Percentiles rank a stretch among this genome's conserved stretches.
phyloP scores from a whole-genome alignment of 2,888 invertebrate species.

The Arrhopalites spinosus region DNA sequence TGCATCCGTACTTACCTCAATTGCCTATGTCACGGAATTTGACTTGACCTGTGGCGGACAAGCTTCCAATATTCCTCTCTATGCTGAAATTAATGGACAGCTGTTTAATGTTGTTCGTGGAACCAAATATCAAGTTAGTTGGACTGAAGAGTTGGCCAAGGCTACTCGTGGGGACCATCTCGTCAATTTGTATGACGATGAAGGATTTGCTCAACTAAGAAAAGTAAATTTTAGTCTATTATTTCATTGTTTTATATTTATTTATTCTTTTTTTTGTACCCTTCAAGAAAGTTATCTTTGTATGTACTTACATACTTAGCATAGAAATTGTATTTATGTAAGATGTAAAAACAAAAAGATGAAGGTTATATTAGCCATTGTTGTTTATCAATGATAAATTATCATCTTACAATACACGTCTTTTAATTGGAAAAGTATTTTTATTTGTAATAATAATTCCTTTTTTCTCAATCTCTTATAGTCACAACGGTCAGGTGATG shows the following conservation, averaged over 20 bases:
- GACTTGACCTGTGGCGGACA: constrained; percentile 73
- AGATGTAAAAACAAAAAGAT: too few relatives aligned
- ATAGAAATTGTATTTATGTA: too few relatives aligned
- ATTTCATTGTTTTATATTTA: not conserved
- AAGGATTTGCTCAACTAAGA: constrained; percentile 83
- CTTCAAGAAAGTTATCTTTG: too few relatives aligned
- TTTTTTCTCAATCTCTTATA: constrained; percentile 23
- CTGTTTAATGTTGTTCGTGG: constrained; percentile 46
- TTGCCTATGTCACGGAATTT: constrained; percentile 91
- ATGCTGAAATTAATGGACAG: constrained; percentile 63
- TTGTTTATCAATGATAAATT: too few relatives aligned
- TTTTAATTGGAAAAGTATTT: too few relatives aligned
- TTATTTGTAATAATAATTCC: too few relatives aligned
- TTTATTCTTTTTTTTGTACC: too few relatives aligned
- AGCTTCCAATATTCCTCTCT: constrained; percentile 47
- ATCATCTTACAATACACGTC: too few relatives aligned
- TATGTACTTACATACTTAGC: too few relatives aligned
- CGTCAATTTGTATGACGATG: constrained; percentile 86
- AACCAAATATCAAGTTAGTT: constrained; percentile 72
- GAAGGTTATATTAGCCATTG: too few relatives aligned
- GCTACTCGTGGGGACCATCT: constrained; percentile 80
- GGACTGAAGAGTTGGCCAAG: constrained; percentile 85
- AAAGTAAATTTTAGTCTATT: constrained; percentile 69
- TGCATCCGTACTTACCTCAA: constrained; percentile 85
- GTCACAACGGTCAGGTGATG: constrained; percentile 47